Evolutionary conservation across 2,113 vertebrate genomes (phyloP).

Genomic region (Scopus umbretta): DNA sequence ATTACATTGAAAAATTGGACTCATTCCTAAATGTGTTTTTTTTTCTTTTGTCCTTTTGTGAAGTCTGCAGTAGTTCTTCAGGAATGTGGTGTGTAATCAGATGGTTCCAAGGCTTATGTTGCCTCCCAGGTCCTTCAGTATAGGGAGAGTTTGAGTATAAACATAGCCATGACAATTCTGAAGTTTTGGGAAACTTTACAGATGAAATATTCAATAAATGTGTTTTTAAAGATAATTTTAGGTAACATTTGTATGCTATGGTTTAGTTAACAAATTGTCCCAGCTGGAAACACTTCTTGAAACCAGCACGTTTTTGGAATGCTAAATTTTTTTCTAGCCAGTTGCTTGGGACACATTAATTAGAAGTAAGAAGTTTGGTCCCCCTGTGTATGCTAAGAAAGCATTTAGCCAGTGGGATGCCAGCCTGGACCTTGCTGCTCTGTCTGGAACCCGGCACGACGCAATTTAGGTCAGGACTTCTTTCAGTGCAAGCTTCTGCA

Average conservation of each 20-base stretch:
- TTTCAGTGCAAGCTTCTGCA: background rate
- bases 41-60: background rate
- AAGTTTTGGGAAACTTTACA: background rate
- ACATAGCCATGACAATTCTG: background rate
- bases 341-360: background rate
- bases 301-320: background rate
- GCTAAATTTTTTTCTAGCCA: background rate
- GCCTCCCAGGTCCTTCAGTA: background rate
- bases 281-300: background rate
- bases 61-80: constrained; percentile 2
- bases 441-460: background rate
- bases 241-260: background rate
- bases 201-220: background rate
- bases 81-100: constrained; percentile 3
- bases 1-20: background rate
- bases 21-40: background rate
- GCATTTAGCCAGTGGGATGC: background rate
- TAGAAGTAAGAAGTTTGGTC: background rate
- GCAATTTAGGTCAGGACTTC: constrained; percentile 16
- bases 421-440: background rate
- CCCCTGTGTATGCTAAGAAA: background rate
- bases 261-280: background rate
- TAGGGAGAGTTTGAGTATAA: background rate
- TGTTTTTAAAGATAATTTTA: background rate
- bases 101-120: background rate